These are phyloP conservation scores for Melanitta fusca DNA, from an alignment of 2,797 vertebrate genomes.

Conservation along the genomic window DNA sequence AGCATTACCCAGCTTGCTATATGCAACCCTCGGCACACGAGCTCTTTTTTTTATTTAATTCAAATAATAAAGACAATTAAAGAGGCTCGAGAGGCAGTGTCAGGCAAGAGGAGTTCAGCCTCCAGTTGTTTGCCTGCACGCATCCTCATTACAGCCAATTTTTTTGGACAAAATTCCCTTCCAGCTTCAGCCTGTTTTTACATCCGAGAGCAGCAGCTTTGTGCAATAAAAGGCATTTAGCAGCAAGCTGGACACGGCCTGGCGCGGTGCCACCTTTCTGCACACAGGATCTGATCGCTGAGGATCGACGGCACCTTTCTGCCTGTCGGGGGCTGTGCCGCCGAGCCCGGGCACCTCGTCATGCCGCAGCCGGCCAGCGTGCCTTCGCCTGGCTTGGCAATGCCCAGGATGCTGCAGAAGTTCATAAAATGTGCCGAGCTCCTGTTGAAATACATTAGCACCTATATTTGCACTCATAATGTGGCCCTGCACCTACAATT, in stretches of 20 bases:
- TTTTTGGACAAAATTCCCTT: conserved; percentile 71
- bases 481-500: conserved; percentile 50
- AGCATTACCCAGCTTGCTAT: conserved; percentile 25
- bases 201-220: conserved; percentile 64
- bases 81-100: conserved; percentile 42
- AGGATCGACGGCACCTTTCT: conserved; percentile 76
- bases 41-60: conserved; percentile 55
- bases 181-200: conserved; percentile 68
- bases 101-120: conserved; percentile 41
- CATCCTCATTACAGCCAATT: neutral
- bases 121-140: conserved; percentile 50
- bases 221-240: conserved; percentile 81
- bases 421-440: conserved; percentile 38
- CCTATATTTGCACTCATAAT: neutral
- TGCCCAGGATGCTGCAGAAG: conserved; percentile 51
- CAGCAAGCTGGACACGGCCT: conserved; percentile 81
- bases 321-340: conserved; percentile 59
- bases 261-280: conserved; percentile 80
- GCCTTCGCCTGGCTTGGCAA: conserved; percentile 38
- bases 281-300: conserved; percentile 73
- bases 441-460: conserved; percentile 30
- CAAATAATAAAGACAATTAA: conserved; percentile 39
- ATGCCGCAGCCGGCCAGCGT: neutral
- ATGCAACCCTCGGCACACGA: conserved; percentile 44
- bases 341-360: too few species aligned